Base-by-base conservation (phyloP, 2,888 invertebrate species). In the Orchesella flavescens region DNA sequence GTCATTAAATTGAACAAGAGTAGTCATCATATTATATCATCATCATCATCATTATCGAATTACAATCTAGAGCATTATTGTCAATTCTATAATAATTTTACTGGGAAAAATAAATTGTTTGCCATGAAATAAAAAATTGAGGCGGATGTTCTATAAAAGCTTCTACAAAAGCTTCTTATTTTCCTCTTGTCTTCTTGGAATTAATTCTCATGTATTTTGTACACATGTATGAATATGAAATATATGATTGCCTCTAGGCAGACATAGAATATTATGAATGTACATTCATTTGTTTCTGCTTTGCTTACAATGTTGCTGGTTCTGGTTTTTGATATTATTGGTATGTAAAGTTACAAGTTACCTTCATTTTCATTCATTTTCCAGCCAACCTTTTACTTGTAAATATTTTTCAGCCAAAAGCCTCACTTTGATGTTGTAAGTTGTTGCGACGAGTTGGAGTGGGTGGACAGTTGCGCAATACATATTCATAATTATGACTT, bases 1-100 rank as follows among this genome's bases (percentile, higher is more conserved):
- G 2, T 7, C 34, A 34, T 34, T 34, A 34, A 34, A 34, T 4
- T 34, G 34, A 34, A 34, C 34, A 34, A 34, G 34, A 34, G 43
- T 59, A 66, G 79, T 55, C 53, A 79, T 79, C 65, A 72, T 17
- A 65, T 79, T 43, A 69, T 72, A 79, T 79, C 79, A 65, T 4
- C 55, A 65, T 34, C 55, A 73, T 79, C 55, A 65, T 72, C 53
- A 79, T 79, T 65, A 44, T 65, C 44, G 55, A 73, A 72, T 79
- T 79, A 73, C 63, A 49, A 34, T 34, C 34, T 34, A 2, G 34
- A 34, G 34, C 7, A 34, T 34, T 34, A 34, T 34, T 34, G 34
- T 34, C 34, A 7, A n/a, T 34, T 7, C 2, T 4, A 34, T 34
- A 7, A 34, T 34, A 7, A 34, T 34, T 34, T 34, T 34, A 7